A percentile compares a stretch with the other conserved stretches of the same genome.
These are phyloP conservation scores for Nysson spinosus DNA, from an alignment of 2,888 invertebrate genomes.

Conservation along the genomic window DNA sequence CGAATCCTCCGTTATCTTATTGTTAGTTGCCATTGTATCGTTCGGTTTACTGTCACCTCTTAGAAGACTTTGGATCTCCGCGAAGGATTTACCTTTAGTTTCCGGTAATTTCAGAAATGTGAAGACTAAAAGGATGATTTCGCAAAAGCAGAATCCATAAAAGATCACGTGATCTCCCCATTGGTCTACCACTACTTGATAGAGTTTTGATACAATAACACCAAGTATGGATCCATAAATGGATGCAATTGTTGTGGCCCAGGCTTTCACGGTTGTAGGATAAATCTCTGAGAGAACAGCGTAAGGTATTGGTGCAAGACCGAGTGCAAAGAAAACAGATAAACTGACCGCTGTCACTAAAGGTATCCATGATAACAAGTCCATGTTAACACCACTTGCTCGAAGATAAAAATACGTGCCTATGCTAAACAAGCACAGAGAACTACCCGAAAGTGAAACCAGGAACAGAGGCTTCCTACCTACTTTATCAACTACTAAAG, in stretches of 20 bases:
- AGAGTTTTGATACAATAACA: slow-evolving; percentile 22
- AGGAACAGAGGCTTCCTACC: slow-evolving; percentile 42
- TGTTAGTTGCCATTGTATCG: background rate
- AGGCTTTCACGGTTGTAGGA: slow-evolving; percentile 38
- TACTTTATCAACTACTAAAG: slow-evolving; percentile 25
- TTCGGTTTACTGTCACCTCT: background rate
- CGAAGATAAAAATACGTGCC: slow-evolving; percentile 19
- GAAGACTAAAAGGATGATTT: slow-evolving; percentile 1
- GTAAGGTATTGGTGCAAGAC: slow-evolving; percentile 36
- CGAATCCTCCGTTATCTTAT: too few relatives aligned
- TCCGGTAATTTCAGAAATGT: slow-evolving; percentile 43
- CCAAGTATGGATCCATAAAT: slow-evolving; percentile 32
- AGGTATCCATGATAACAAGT: slow-evolving; percentile 9
- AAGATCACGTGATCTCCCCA: slow-evolving; percentile 36
- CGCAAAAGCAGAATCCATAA: slow-evolving; percentile 23
- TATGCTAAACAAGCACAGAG: slow-evolving; percentile 6
- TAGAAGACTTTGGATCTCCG: slow-evolving; percentile 40
- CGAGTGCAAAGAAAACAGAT: slow-evolving; percentile 9
- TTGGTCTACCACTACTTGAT: slow-evolving; percentile 7
- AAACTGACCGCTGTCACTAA: slow-evolving; percentile 13
- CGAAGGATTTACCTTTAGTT: slow-evolving; percentile 47
- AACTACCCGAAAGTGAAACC: slow-evolving; percentile 9
- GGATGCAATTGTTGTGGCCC: slow-evolving; percentile 32
- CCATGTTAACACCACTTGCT: background rate
- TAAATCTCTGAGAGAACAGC: slow-evolving; percentile 50